phyloP scores from a whole-genome alignment of 2,888 invertebrate genomes.

The Girardia tigrina region DNA sequence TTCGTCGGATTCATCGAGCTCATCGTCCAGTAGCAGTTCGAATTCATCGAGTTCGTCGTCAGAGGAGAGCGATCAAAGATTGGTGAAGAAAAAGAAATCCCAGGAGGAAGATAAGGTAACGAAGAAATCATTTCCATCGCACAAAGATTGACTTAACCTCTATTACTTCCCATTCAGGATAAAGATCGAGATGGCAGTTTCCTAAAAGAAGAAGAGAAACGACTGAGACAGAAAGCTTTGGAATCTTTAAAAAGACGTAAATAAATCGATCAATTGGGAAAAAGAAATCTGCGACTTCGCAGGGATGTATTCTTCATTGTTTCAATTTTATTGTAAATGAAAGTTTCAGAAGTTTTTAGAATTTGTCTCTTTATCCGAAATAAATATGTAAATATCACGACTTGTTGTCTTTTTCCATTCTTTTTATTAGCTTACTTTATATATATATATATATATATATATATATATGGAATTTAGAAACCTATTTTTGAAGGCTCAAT shows the following conservation, averaged over 20 bases:
- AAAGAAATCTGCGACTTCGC: background rate
- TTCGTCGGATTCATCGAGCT: background rate
- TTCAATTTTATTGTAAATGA: slow-evolving; percentile 23
- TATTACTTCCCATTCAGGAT: background rate
- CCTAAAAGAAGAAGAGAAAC: slow-evolving; percentile 5
- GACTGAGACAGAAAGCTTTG: slow-evolving; percentile 14
- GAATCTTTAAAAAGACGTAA: slow-evolving; percentile 23
- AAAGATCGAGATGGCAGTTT: background rate
- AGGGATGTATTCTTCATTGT: background rate
- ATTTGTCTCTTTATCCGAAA: slow-evolving; percentile 7
- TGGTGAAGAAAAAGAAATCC: background rate
- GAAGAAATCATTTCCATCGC: too few relatives aligned
- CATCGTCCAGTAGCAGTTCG: background rate
- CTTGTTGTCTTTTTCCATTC: background rate
- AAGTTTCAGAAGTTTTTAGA: background rate
- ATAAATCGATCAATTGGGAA: too few relatives aligned
- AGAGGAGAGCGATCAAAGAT: background rate
- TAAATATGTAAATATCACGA: slow-evolving; percentile 8
- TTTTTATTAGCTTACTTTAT: too few relatives aligned
- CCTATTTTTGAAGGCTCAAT: too few relatives aligned
- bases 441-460: too few relatives aligned
- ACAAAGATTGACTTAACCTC: too few relatives aligned
- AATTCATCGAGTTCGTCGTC: background rate
- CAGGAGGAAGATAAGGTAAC: background rate
- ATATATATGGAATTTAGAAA: too few relatives aligned